Percentiles rank a stretch among this genome's conserved stretches.
These are phyloP conservation scores for Aphelenchoides avenae DNA, from an alignment of 1,140 invertebrate genomes.

Conservation along the genomic window DNA sequence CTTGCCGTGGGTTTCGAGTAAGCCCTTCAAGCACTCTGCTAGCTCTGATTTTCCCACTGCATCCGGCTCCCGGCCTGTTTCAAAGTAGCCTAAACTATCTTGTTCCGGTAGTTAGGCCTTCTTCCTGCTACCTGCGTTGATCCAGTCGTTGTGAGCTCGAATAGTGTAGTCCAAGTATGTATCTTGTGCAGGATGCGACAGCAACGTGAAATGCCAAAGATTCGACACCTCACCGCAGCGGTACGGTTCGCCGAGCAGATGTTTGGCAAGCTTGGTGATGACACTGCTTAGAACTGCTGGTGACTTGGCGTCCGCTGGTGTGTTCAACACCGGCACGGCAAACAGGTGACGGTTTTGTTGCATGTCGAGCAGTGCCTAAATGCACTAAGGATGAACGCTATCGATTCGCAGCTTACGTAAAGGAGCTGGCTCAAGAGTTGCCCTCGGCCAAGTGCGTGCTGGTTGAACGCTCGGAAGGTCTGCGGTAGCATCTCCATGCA, in stretches of 20 bases:
- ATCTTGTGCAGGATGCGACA: conserved; percentile 42
- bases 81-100: conserved; percentile 10
- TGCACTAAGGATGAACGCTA: neutral
- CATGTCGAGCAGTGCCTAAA: conserved; percentile 25
- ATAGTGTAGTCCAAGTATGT: conserved; percentile 27
- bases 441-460: conserved; percentile 5
- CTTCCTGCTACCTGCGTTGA: conserved; percentile 22
- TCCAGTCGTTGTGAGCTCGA: conserved; percentile 24
- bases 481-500: neutral
- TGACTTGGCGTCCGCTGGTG: neutral
- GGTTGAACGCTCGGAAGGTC: conserved; percentile 29
- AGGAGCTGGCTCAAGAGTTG: conserved; percentile 21
- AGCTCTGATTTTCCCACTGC: conserved; percentile 16
- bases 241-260: neutral
- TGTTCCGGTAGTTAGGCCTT: neutral
- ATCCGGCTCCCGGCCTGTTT: conserved; percentile 7
- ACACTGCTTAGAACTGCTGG: neutral
- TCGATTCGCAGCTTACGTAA: conserved; percentile 6
- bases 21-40: conserved; percentile 16
- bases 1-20: conserved; percentile 25
- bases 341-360: conserved; percentile 12
- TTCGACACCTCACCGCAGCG: conserved; percentile 5
- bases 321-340: neutral
- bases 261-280: neutral
- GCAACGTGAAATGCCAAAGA: conserved; percentile 36